Evolutionary conservation across 2,113 vertebrate genomes (phyloP), one percentile per base, ranked within the genome.

Genomic region (Ascaphus truei): DNA sequence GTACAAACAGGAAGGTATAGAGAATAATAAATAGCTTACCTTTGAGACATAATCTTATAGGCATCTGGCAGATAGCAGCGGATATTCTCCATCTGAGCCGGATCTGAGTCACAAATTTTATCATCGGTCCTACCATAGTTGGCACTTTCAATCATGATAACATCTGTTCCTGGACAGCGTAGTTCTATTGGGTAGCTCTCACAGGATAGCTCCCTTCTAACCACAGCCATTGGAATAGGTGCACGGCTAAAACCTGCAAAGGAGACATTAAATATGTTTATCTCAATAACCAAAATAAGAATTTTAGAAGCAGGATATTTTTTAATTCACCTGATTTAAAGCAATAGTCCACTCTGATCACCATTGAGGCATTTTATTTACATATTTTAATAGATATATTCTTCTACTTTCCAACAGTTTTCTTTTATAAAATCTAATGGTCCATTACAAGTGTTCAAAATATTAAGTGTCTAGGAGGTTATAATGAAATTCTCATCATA

Each of bases 11-110:
- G n/a, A n/a, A n/a, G n/a, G n/a, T 33, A 61, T 52, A 75, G 60
- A 63, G 26, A 72, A 47, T 52, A 63, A 52, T 60, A 72, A 67
- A 25, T 1, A 25, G 55, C 55, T 5, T 90, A 98, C 97, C 97
- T 96, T 76, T 98, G 96, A 79, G 96, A 98, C 97, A 99, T 99
- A 85, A 99, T 99, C 89, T 99, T 99, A 90, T 98, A 98, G 50
- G 97, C 96, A 80, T 98, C 97, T 37, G 97, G 97, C 74, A 99
- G 91, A 85, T 98, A 99, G 83, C 97, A 99, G 68, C 94, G 91
- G 23, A 96, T 98, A 80, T 99, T 99, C 84, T 99, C 96, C 97
- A 99, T 99, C 88, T 98, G 96, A 57, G 95, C 96, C 5, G 95
- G 97, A 84, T 98, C 96, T 2, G 97, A 97, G 66, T 99, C 97